Percentiles rank a stretch among this genome's conserved stretches.
These are phyloP conservation scores for Platycnemis pennipes DNA, from an alignment of 2,888 invertebrate species.

Conservation along the genomic window DNA sequence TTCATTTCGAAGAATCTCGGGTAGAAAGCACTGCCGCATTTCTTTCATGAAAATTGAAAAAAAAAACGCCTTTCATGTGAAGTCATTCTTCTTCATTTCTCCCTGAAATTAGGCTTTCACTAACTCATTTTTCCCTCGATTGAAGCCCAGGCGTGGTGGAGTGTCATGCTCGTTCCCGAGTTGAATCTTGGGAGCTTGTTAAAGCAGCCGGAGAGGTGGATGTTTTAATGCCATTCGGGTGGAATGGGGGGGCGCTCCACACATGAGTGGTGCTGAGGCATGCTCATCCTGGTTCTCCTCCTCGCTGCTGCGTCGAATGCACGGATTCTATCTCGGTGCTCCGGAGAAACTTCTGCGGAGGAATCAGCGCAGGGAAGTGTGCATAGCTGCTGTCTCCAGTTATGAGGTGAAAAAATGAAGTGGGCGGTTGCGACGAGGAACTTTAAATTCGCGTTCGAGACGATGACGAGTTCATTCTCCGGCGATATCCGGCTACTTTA, in stretches of 20 bases:
- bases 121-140: background rate
- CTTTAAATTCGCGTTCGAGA: background rate
- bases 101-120: background rate
- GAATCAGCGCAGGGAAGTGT: no score
- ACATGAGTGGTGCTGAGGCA: background rate
- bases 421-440: no score
- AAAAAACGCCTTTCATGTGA: background rate
- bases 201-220: background rate
- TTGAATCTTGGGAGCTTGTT: background rate
- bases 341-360: background rate
- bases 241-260: background rate
- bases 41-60: background rate
- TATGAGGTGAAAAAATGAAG: no score
- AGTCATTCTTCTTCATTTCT: slow-evolving; percentile 1
- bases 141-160: background rate
- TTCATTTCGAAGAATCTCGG: background rate
- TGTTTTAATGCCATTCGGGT: background rate
- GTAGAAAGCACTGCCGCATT: slow-evolving; percentile 5
- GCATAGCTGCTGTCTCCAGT: no score
- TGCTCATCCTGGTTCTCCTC: background rate
- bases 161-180: background rate
- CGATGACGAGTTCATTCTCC: background rate
- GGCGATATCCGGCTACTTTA: no score
- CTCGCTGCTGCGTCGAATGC: background rate
- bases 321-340: background rate